Evolutionary conservation across 2,113 vertebrate genomes (phyloP), one percentile per base, ranked within the genome.

Genomic region (Hystrix brachyura): DNA sequence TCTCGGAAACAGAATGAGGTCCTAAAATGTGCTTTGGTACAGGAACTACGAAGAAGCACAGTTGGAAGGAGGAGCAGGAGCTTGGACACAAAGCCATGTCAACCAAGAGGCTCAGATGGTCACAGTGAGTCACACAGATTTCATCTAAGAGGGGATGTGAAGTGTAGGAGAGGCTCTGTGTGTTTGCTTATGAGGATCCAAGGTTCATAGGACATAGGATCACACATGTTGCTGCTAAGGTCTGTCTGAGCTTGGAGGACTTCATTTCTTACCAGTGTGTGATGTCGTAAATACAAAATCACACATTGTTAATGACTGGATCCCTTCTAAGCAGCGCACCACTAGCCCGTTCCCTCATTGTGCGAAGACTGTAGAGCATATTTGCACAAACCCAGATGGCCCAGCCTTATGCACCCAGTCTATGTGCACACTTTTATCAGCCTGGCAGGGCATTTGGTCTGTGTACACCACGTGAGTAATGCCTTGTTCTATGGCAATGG

Each of bases 121-220:
- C 17, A 57, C 2, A 21, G 11, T 4, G 7, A 7, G 3, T 27
- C 60, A 57, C 17, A 5, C 0, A 2, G 21, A 0, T 23, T 51
- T 59, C 5, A 19, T 15, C 32, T 34, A 8, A 51, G 29, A 10
- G 0, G 1, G 2, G 23, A 32, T 1, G 15, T 27, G 19, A 59
- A 62, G 18, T 46, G 1, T 0, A 19, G 14, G 2, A 13, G 23
- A 38, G 17, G 7, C 4, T 10, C 0, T 17, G n/a, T 10, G 7
- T 25, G 15, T 19, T 90, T 46, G 5, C 3, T 64, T 43, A 46
- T 14, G 18, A 57, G 21, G 74, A 43, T 34, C 46, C 32, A 4
- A 0, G 23, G 4, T 32, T 67, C 34, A 3, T 0, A 12, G 34
- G 32, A 51, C 6, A 48, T 59, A 9, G 23, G 15, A 4, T 81